A percentile compares a stretch with the other conserved stretches of the same genome.
Evolutionary conservation across 2,113 vertebrate species (phyloP).

Genomic region (Penelope pileata): DNA sequence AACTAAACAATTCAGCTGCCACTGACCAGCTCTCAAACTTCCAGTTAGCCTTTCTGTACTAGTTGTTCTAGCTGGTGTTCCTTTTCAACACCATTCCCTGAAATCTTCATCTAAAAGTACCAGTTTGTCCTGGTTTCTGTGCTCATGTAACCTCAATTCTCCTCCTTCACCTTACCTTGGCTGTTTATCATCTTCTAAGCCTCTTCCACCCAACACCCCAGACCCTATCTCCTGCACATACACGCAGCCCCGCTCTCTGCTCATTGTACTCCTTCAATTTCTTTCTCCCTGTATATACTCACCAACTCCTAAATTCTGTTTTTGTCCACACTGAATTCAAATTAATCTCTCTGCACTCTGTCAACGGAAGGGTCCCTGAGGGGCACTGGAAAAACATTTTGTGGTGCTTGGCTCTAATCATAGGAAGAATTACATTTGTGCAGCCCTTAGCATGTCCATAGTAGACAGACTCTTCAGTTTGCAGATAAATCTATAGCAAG

Average conservation of each 20-base stretch:
- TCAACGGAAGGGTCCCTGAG: neutral
- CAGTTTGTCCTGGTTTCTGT: neutral
- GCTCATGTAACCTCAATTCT: neutral
- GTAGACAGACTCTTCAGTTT: neutral
- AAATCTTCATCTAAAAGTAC: neutral
- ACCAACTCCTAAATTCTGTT: neutral
- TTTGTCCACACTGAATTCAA: neutral
- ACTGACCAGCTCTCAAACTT: neutral
- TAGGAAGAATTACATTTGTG: neutral
- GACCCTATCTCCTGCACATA: neutral
- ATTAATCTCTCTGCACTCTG: neutral
- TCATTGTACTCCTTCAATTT: neutral
- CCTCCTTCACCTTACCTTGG: neutral
- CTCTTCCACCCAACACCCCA: neutral
- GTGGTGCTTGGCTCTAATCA: neutral
- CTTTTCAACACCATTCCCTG: neutral
- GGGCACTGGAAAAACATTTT: neutral
- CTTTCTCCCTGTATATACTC: neutral
- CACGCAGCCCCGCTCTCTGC: neutral
- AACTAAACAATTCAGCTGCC: neutral
- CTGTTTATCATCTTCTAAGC: neutral
- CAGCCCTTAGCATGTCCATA: neutral
- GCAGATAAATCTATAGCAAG: neutral
- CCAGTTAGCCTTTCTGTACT: neutral
- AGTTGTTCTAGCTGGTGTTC: neutral